Evolutionary conservation across 2,113 vertebrate genomes (phyloP).

Genomic region (Lasiurus cinereus): DNA sequence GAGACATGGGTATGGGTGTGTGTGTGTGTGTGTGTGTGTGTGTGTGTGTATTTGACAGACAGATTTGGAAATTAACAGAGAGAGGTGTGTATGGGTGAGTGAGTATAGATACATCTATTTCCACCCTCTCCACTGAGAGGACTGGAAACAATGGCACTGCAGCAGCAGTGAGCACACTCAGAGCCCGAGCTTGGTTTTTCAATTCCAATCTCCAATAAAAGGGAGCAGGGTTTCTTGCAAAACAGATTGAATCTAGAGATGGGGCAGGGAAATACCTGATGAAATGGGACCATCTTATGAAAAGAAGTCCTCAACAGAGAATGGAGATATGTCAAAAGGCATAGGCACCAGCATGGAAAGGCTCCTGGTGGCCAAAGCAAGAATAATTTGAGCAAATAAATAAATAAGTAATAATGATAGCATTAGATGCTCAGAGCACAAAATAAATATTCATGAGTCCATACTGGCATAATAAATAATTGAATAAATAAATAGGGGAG

Average conservation of each 20-base stretch:
- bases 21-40: neutral
- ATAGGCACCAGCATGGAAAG: neutral
- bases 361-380: neutral
- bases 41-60: neutral
- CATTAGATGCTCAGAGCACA: neutral
- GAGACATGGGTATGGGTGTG: neutral
- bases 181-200: neutral
- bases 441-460: neutral
- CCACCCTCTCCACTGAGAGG: neutral
- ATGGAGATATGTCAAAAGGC: neutral
- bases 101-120: neutral
- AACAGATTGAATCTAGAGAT: neutral
- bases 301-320: neutral
- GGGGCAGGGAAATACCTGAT: neutral
- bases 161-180: neutral
- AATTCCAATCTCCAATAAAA: neutral
- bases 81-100: too few relatives aligned
- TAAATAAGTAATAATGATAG: neutral
- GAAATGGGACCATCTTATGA: neutral
- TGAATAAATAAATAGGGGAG: neutral
- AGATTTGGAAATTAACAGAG: neutral
- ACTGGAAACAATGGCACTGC: neutral
- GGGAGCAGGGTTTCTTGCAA: neutral
- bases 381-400: neutral
- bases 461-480: neutral